Evolutionary conservation across 2,113 vertebrate genomes (phyloP).

Genomic region (Corapipo altera): DNA sequence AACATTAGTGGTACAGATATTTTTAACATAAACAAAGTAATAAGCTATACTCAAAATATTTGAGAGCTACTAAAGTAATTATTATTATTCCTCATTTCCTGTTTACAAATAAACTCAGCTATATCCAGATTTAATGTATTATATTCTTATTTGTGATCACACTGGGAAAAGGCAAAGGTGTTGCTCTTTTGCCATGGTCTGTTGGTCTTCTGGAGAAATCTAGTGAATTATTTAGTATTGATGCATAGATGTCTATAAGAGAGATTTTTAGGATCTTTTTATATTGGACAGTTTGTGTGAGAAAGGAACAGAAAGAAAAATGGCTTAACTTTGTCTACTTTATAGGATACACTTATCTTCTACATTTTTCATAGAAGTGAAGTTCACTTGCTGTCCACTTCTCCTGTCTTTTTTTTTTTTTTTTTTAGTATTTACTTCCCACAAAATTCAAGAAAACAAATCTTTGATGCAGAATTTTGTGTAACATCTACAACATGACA

Average conservation of each 20-base stretch:
- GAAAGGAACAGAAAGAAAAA: neutral
- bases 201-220: neutral
- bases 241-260: neutral
- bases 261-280: neutral
- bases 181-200: neutral
- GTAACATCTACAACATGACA: neutral
- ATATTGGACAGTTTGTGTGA: neutral
- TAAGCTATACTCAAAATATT: neutral
- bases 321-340: slow-evolving; percentile 5
- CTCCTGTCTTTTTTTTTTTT: neutral
- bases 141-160: neutral
- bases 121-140: neutral
- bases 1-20: neutral
- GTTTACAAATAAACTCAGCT: neutral
- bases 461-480: neutral
- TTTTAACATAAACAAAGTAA: neutral
- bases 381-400: slow-evolving; percentile 12
- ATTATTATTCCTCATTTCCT: neutral
- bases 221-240: slow-evolving; percentile 27
- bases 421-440: neutral
- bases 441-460: neutral
- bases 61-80: neutral
- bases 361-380: neutral
- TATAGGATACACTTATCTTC: neutral
- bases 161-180: neutral